These are phyloP conservation scores for Heterodera filipjevi DNA, from an alignment of 2,888 invertebrate species.

Conservation along the genomic window DNA sequence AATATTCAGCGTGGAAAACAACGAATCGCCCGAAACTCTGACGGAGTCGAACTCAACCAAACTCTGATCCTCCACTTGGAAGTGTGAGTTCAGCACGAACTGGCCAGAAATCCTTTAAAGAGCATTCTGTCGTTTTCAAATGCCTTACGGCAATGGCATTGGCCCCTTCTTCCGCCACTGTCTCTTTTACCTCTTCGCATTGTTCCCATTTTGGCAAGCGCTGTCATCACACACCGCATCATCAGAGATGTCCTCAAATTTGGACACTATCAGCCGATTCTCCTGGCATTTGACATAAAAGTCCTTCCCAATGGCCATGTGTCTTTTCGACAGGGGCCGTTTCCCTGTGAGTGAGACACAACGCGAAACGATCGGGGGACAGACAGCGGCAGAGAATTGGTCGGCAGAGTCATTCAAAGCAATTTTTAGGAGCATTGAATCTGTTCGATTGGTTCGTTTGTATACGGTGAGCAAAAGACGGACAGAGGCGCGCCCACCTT, in stretches of 20 bases:
- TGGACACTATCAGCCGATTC: neutral
- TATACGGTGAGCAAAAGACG: neutral
- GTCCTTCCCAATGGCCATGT: constrained; percentile 1
- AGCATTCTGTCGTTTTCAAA: neutral
- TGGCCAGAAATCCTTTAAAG: neutral
- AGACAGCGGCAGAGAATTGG: neutral
- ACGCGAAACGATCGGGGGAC: neutral
- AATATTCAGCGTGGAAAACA: constrained; percentile 40
- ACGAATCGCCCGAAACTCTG: constrained; percentile 29
- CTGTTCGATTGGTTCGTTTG: neutral
- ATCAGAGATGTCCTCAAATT: constrained; percentile 13
- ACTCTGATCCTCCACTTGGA: constrained; percentile 29
- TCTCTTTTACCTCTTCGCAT: neutral
- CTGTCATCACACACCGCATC: neutral
- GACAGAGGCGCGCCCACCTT: neutral
- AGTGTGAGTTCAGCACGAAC: constrained; percentile 23
- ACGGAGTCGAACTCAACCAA: constrained; percentile 41
- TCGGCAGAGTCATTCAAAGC: neutral
- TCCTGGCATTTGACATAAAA: constrained; percentile 21
- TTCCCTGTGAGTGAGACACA: neutral
- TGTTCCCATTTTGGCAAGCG: neutral
- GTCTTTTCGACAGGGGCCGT: neutral
- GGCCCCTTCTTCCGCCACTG: too few relatives aligned
- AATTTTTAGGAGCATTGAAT: neutral
- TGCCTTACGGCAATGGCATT: too few relatives aligned